Evolutionary conservation across 2,113 vertebrate genomes (phyloP), one percentile per base, ranked within the genome.

Genomic region (Holacanthus passer): DNA sequence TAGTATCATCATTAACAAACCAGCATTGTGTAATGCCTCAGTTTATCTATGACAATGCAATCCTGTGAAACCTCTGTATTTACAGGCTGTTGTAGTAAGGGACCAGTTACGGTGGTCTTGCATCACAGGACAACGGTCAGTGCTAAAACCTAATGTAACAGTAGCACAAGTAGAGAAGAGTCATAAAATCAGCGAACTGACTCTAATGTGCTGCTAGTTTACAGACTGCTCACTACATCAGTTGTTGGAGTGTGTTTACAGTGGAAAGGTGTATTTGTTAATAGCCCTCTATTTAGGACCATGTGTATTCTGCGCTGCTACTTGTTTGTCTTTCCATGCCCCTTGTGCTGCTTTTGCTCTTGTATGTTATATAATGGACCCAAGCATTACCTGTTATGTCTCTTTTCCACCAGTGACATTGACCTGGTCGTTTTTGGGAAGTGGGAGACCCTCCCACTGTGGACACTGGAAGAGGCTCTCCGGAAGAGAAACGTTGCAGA

Each of bases 341-440:
- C 16, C 24, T 29, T 16, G 17, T 56, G 7, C 56, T 22, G 47
- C 19, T 63, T 52, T 2, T 43, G 2, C 22, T 59, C 24, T 19
- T 52, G 32, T 27, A 4, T 63, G 24, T 48, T 27, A 41, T 12
- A 39, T 7, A 22, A 39, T 41, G 13, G 27, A 27, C 7, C 7
- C n/a, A 22, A 29, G 20, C 35, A 27, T 74, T 12, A 5, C 63
- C 41, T 65, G 41, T 19, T 32, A 17, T 62, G 3, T 60, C 27
- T 76, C 66, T 58, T 62, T 39, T 27, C 62, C 48, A 81, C 63
- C 91, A 99, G 98, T 90, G 98, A 99, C 93, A 99, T 99, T 70
- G 98, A 99, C 87, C 95, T 99, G 86, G 98, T 99, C 29, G 98
- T 99, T 37, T 99, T 99, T 87, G 98, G 98, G 68, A 98, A 98